Percentiles rank a stretch among this genome's conserved stretches.
phyloP scores from a whole-genome alignment of 2,797 vertebrate genomes.

The Phalloptychus januarius region DNA sequence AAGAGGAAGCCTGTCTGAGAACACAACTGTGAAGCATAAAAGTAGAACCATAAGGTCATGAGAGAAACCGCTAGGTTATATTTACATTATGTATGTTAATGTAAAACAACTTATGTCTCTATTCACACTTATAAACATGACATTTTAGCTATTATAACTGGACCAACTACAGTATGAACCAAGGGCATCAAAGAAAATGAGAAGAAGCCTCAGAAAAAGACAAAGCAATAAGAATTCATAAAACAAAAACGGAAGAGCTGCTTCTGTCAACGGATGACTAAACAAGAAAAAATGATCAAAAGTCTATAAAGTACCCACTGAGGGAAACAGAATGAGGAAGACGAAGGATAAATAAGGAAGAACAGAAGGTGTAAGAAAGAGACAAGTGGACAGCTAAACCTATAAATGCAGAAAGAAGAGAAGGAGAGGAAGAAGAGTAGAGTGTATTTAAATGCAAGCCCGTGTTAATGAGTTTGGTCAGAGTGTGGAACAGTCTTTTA shows the following conservation, averaged over 20 bases:
- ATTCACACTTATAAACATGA: background rate
- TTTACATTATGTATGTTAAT: background rate
- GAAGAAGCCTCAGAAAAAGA: background rate
- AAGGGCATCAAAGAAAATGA: background rate
- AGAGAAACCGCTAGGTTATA: background rate
- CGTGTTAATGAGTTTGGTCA: constrained; percentile 99
- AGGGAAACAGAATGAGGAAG: background rate
- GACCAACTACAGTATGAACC: background rate
- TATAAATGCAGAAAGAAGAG: constrained; percentile 7
- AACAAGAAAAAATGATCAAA: background rate
- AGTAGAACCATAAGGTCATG: background rate
- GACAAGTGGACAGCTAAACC: constrained; percentile 5
- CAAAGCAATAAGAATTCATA: background rate
- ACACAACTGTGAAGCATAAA: background rate
- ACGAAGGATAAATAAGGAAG: background rate
- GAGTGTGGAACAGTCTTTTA: constrained; percentile 98
- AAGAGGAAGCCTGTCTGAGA: background rate
- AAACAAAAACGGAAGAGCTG: background rate
- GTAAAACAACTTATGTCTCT: background rate
- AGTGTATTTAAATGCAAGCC: constrained; percentile 93
- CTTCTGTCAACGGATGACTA: background rate
- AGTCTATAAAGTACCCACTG: background rate
- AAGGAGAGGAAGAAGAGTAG: constrained; percentile 31
- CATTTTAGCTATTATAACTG: background rate
- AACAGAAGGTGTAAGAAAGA: background rate